These are phyloP conservation scores for Xiphophorus birchmanni DNA, from an alignment of 2,797 vertebrate genomes.

Conservation along the genomic window DNA sequence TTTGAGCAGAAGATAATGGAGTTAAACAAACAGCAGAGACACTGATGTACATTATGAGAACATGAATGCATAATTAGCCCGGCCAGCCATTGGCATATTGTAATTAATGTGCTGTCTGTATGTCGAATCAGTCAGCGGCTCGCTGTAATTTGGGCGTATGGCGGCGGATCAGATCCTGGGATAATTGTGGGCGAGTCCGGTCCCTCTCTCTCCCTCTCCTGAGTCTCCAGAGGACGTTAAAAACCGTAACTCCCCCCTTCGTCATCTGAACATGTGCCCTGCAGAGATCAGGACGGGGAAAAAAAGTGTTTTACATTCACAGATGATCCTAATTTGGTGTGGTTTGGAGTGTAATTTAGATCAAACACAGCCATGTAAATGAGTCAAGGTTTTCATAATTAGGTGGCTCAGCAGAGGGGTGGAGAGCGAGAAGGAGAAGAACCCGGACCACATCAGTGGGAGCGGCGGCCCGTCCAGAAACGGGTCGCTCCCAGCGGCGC, in stretches of 20 bases:
- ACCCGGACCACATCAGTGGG: constrained; percentile 93
- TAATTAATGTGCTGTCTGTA: constrained; percentile 75
- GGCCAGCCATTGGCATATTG: constrained; percentile 71
- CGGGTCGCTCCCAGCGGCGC: constrained; percentile 86
- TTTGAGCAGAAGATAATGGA: constrained; percentile 45
- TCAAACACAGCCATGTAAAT: constrained; percentile 99
- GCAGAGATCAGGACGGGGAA: constrained; percentile 83
- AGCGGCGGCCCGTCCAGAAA: constrained; percentile 62
- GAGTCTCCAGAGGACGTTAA: constrained; percentile 85
- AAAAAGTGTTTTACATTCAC: constrained; percentile 92
- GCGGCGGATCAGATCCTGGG: constrained; percentile 82
- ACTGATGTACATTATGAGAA: constrained; percentile 69
- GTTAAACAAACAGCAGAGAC: constrained; percentile 47
- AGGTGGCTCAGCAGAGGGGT: constrained; percentile 88
- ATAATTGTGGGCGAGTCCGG: constrained; percentile 86
- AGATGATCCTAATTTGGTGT: constrained; percentile 99
- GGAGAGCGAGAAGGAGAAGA: constrained; percentile 70
- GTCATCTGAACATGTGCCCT: constrained; percentile 96
- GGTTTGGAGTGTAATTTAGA: constrained; percentile 99
- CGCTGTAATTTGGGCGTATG: constrained; percentile 64
- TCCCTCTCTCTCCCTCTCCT: constrained; percentile 59
- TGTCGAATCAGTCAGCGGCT: constrained; percentile 63
- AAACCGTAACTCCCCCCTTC: constrained; percentile 89
- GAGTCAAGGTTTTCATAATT: constrained; percentile 99
- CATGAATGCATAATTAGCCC: constrained; percentile 75